A percentile compares a stretch with the other conserved stretches of the same genome.
Conservation (phyloP, 2,797 vertebrate genomes). For the Sebastiscus albofasciatus region DNA sequence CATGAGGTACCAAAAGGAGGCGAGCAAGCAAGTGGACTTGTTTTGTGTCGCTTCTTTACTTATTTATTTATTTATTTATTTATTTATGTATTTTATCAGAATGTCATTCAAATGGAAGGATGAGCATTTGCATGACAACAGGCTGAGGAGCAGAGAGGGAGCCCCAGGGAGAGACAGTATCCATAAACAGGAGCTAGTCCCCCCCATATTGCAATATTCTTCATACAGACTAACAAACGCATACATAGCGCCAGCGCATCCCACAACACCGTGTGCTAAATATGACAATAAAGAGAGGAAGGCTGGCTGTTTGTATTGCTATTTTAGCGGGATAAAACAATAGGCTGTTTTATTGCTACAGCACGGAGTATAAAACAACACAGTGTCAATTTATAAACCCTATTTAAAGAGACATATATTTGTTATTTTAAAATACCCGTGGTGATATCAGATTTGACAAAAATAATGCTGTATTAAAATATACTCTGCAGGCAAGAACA, state of each 20-base stretch:
- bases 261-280: constrained; percentile 70
- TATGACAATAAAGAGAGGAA: constrained; percentile 75
- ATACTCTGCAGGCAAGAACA: constrained; percentile 48
- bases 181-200: constrained; percentile 82
- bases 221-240: constrained; percentile 72
- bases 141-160: constrained; percentile 79
- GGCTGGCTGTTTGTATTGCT: constrained; percentile 72
- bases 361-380: constrained; percentile 62
- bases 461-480: constrained; percentile 68
- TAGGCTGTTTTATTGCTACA: constrained; percentile 68
- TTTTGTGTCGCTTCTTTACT: constrained; percentile 63
- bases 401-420: constrained; percentile 75
- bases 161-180: constrained; percentile 87
- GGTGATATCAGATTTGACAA: constrained; percentile 60
- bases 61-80: constrained; percentile 76
- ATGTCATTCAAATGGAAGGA: constrained; percentile 98
- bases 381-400: constrained; percentile 69
- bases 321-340: constrained; percentile 78
- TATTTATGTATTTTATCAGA: constrained; percentile 91
- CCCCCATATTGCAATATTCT: constrained; percentile 72
- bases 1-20: constrained; percentile 81
- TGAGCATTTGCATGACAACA: constrained; percentile 99
- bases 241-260: constrained; percentile 58
- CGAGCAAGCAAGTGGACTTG: constrained; percentile 68
- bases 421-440: constrained; percentile 70